Base-by-base conservation (phyloP, 2,113 vertebrate species). In the Rhegmatorhina hoffmannsi region DNA sequence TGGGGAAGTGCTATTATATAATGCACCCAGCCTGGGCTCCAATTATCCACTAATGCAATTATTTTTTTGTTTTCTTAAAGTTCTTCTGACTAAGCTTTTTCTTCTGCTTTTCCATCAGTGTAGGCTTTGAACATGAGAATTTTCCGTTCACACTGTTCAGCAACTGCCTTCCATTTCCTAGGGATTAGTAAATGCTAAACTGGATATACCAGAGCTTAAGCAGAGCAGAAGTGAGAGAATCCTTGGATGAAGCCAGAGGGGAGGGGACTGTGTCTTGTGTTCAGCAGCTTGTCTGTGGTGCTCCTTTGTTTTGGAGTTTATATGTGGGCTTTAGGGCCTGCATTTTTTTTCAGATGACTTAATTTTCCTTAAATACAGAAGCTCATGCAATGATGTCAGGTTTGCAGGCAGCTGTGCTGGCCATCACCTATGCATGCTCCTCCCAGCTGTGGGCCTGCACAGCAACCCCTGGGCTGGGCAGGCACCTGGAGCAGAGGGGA, bases 161-260 rank as follows among this genome's bases (percentile, higher is more conserved):
- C 74, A 59, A 88, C 18, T 13, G 6, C 24, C 46, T 90, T 89
- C 36, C 15, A 52, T 52, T 73, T 87, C 59, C 64, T 89, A 59
- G 40, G 83, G 77, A 88, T 77, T 90, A 88, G 63, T 67, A 88
- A 75, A 64, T 70, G 68, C 60, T 94, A 59, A 52, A 68, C 82
- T 76, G 88, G 44, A 89, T 94, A 64, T 49, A 72, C 68, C 85
- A 93, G 68, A 86, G 60, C 40, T 82, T n/a, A 34, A 92, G 58
- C 15, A 94, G 75, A 91, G 85, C 23, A 83, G 89, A 87, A 52
- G 43, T 10, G 4, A 76, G 64, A 79, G 36, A 40, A 87, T 19
- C 50, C 38, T 77, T 55, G 43, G 31, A 69, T 69, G 83, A 87
- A 84, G 67, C 46, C 26, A 58, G 47, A 74, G 23, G 26, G 31